Percentiles rank a stretch among this genome's conserved stretches.
These are phyloP conservation scores for Melieria picta DNA, from an alignment of 2,888 invertebrate species.

Conservation along the genomic window DNA sequence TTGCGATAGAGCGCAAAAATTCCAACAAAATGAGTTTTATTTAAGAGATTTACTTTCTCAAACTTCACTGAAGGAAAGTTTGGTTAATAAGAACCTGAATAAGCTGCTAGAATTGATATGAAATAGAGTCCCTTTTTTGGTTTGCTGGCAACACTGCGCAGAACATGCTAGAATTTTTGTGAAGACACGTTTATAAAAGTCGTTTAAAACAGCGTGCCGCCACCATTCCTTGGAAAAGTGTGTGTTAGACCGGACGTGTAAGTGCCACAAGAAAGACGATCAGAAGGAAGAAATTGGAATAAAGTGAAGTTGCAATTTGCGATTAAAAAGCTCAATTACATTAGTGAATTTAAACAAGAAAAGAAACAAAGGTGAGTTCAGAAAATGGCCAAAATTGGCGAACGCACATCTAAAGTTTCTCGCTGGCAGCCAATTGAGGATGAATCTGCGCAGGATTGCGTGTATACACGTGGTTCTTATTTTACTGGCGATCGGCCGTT, in stretches of 20 bases:
- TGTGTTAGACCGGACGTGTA: conserved; percentile 58
- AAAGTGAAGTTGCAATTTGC: conserved; percentile 52
- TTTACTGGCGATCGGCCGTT: background rate
- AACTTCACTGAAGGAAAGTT: too few species aligned
- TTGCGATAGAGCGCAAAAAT: too few species aligned
- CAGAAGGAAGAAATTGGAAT: conserved; percentile 40
- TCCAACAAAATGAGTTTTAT: too few species aligned
- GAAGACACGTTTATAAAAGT: conserved; percentile 26
- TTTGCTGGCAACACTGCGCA: conserved; percentile 29
- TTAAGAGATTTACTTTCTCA: too few species aligned
- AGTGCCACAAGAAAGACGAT: conserved; percentile 18
- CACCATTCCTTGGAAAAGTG: conserved; percentile 45
- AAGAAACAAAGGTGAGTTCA: conserved; percentile 22
- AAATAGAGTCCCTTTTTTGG: background rate
- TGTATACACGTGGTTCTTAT: conserved; percentile 6
- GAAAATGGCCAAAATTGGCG: background rate
- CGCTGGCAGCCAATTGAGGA: background rate
- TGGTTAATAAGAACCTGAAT: too few species aligned
- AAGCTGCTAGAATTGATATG: too few species aligned
- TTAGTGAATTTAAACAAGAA: conserved; percentile 40
- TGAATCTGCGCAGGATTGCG: background rate
- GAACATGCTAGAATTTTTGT: conserved; percentile 45
- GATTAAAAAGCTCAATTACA: conserved; percentile 39
- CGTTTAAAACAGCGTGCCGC: conserved; percentile 37
- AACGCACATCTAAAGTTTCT: too few species aligned